Evolutionary conservation across 2,113 vertebrate genomes (phyloP), one percentile per base, ranked within the genome.

Genomic region (Lampris incognitus): DNA sequence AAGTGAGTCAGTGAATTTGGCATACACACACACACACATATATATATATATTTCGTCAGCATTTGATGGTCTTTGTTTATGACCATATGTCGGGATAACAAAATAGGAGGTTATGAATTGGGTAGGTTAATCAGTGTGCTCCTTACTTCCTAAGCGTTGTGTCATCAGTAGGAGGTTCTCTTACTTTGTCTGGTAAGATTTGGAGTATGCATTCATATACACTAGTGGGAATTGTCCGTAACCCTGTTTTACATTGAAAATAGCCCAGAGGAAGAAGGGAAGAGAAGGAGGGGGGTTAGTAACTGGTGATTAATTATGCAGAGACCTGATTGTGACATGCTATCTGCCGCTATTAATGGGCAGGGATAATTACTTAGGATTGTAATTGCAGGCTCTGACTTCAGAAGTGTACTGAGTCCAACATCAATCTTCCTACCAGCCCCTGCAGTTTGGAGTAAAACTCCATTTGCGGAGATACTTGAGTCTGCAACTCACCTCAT

Each of bases 281-380:
- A 57, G 59, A 39, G 72, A 62, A 87, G 5, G 78, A 24, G 80
- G 46, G 44, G 41, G 13, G 72, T 55, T 58, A 87, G 83, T 90
- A 93, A 90, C 84, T 91, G 92, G 94, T 95, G 96, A 98, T 97
- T 96, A 96, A 98, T 97, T 96, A 95, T 95, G 94, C 91, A 93
- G 94, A 94, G 90, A 92, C 95, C 94, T 94, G 93, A 96, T 95
- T 96, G 95, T 97, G 96, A 95, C 96, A 94, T 91, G 94, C 94
- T 97, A 97, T 97, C 95, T 96, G 94, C 94, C 95, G 95, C 95
- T 97, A 95, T 96, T 98, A 98, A 97, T 96, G 96, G 94, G 91
- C 93, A 93, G 88, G 96, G 96, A 98, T 97, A 97, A 98, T 98
- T 97, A 96, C 94, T 93, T 90, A 55, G 95, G 95, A 97, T 95